Evolutionary conservation across 2,113 vertebrate genomes (phyloP).

Genomic region (Cyphomyrus discorhynchus): DNA sequence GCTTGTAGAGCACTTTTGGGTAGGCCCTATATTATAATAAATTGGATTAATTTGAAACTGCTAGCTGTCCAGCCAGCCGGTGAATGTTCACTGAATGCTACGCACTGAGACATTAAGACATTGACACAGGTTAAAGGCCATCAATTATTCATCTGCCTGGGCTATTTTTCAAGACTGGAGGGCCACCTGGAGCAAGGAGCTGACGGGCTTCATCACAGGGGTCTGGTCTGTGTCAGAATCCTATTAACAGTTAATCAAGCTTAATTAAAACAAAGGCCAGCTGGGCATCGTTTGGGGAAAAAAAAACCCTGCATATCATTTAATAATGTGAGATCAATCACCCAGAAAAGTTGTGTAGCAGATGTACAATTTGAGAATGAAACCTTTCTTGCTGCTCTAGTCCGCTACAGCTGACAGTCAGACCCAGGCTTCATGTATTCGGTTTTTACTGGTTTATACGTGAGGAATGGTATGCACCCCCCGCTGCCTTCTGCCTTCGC

Average conservation of each 20-base stretch:
- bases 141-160: not conserved
- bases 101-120: not conserved
- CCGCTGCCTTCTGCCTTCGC: not conserved
- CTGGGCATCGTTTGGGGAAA: not conserved
- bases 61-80: not conserved
- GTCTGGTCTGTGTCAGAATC: not conserved
- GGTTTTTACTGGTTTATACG: not conserved
- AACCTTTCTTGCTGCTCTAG: not conserved
- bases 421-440: not conserved
- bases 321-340: not conserved
- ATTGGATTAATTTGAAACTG: not conserved
- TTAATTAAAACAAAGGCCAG: not conserved
- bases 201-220: not conserved
- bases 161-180: not conserved
- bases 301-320: not conserved
- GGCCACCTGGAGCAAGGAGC: not conserved
- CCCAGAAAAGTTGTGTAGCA: not conserved
- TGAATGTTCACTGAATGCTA: not conserved
- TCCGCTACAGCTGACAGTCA: not conserved
- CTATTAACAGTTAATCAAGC: conserved; percentile 8
- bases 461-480: not conserved
- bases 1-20: not conserved
- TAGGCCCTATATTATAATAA: not conserved
- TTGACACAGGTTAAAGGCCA: not conserved
- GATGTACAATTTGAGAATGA: not conserved